Conservation (phyloP, 2,888 invertebrate species). For the Acanthococcus lagerstroemiae region DNA sequence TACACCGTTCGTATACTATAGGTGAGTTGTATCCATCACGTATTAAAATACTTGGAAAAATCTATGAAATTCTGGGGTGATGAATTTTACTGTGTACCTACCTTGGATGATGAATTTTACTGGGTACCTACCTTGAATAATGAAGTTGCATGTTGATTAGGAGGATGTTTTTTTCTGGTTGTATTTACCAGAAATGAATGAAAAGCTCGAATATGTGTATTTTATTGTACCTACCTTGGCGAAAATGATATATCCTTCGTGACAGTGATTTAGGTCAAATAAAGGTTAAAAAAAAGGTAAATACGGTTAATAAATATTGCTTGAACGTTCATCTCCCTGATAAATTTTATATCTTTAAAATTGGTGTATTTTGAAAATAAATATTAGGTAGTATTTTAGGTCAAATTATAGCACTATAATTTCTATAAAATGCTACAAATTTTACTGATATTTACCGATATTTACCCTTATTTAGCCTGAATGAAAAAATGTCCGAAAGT, state of each 20-base stretch:
- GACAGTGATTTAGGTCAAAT: conserved; percentile 13
- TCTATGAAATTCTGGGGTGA: no score
- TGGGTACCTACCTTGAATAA: no score
- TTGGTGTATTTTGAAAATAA: conserved; percentile 11
- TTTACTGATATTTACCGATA: conserved; percentile 2
- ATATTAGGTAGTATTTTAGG: conserved; percentile 12
- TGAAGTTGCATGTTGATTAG: neutral
- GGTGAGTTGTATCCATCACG: no score
- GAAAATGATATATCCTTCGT: no score
- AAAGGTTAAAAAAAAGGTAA: conserved; percentile 5
- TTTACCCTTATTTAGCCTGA: conserved; percentile 13
- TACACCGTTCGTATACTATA: no score
- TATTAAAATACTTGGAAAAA: no score
- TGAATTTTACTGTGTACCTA: no score
- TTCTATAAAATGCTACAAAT: conserved; percentile 9
- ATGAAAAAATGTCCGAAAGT: neutral
- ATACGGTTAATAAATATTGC: neutral
- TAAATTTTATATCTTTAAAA: conserved; percentile 14
- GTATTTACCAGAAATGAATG: neutral
- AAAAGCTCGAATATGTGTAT: neutral
- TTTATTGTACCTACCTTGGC: no score
- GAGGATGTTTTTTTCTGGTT: neutral
- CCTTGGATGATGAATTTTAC: no score
- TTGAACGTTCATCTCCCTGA: conserved; percentile 8
- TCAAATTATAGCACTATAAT: conserved; percentile 10